Conservation (phyloP, 2,888 invertebrate species). For the Ophion costatus region DNA sequence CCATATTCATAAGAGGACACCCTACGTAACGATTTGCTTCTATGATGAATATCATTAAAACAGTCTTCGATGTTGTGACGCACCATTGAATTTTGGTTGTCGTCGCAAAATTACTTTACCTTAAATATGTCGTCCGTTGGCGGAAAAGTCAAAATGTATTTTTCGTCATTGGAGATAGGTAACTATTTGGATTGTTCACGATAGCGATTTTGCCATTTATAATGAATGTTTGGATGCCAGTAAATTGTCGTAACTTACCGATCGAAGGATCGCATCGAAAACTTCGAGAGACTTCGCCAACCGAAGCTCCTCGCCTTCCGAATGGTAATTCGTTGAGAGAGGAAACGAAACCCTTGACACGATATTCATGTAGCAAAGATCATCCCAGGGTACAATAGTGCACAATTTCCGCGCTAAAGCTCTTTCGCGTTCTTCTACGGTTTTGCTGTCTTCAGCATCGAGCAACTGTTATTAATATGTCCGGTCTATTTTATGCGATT, state of each 20-base stretch:
- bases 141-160: no score
- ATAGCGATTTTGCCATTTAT: neutral
- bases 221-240: neutral
- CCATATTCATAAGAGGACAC: no score
- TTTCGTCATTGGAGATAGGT: neutral
- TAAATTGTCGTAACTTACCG: slow-evolving; percentile 75
- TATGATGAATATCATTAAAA: no score
- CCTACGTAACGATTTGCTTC: no score
- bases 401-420: slow-evolving; percentile 81
- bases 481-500: neutral
- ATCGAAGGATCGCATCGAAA: slow-evolving; percentile 82
- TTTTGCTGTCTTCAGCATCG: slow-evolving; percentile 67
- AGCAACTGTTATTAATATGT: slow-evolving; percentile 65
- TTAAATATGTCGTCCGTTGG: no score
- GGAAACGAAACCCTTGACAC: slow-evolving; percentile 85
- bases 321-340: slow-evolving; percentile 83
- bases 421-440: slow-evolving; percentile 80
- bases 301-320: slow-evolving; percentile 81
- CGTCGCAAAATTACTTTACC: neutral
- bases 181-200: neutral
- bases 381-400: slow-evolving; percentile 77
- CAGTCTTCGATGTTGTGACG: no score
- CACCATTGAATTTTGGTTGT: neutral
- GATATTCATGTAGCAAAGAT: slow-evolving; percentile 85
- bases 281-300: slow-evolving; percentile 83